Evolutionary conservation across 1,140 invertebrate genomes (phyloP).

Genomic region (Aphaenogaster ashmeadi): DNA sequence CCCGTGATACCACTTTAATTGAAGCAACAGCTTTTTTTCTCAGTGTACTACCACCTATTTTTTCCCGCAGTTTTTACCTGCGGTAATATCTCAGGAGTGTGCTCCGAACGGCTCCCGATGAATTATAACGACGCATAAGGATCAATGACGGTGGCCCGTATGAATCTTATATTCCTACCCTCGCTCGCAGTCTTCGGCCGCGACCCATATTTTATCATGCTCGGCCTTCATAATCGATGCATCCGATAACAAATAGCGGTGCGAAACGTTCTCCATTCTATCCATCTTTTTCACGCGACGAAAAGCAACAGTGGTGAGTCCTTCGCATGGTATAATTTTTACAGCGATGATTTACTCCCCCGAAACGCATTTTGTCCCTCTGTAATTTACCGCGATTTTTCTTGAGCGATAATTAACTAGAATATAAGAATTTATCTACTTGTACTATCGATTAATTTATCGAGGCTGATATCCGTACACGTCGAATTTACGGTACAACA

Average conservation of each 20-base stretch:
- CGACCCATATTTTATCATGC: slow-evolving; percentile 50
- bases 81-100: slow-evolving; percentile 17
- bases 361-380: no score
- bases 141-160: slow-evolving; percentile 48
- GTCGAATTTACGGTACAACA: background rate
- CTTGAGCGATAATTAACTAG: background rate
- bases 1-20: no score
- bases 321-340: background rate
- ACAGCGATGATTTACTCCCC: background rate
- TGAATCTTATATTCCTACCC: slow-evolving; percentile 57
- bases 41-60: background rate
- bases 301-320: background rate
- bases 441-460: slow-evolving; percentile 4
- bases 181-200: slow-evolving; percentile 16
- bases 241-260: slow-evolving; percentile 32
- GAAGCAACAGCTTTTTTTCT: no score
- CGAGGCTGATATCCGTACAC: background rate
- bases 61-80: slow-evolving; percentile 16
- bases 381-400: background rate
- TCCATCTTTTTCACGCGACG: background rate
- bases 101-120: slow-evolving; percentile 13
- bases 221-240: slow-evolving; percentile 37
- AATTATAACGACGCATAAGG: slow-evolving; percentile 47
- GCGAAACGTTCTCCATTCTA: slow-evolving; percentile 2
- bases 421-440: background rate